Percentiles rank a stretch among this genome's conserved stretches.
Conservation (phyloP, 2,888 invertebrate genomes). For the Lacanobia wlatinum region DNA sequence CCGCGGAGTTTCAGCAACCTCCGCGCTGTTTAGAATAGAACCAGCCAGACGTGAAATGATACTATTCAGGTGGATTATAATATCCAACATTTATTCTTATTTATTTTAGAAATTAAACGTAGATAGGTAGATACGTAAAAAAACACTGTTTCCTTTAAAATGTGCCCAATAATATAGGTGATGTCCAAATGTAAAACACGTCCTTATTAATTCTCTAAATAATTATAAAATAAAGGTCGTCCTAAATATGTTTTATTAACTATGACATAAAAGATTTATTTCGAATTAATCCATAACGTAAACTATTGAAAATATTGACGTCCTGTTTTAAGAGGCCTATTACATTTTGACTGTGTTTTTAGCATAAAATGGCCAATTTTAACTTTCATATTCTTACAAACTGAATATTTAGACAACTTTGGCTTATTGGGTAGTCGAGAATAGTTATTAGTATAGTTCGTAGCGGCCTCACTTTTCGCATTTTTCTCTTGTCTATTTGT, state of each 20-base stretch:
- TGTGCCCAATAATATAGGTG: background rate
- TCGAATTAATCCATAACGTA: too few species aligned
- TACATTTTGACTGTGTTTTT: too few species aligned
- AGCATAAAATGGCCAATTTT: too few species aligned
- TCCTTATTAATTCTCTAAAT: background rate
- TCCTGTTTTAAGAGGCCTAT: too few species aligned
- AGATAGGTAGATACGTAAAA: background rate
- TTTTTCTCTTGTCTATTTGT: too few species aligned
- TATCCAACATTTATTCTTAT: background rate
- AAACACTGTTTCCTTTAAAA: background rate
- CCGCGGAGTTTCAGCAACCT: constrained; percentile 35
- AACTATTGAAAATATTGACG: too few species aligned
- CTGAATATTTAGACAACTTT: too few species aligned
- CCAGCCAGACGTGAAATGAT: constrained; percentile 30
- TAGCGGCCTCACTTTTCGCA: too few species aligned
- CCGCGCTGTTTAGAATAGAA: constrained; percentile 37
- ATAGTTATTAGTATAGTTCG: too few species aligned
- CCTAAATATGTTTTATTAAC: background rate
- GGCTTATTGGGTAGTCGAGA: too few species aligned
- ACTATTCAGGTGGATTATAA: constrained; percentile 22
- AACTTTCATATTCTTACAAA: too few species aligned
- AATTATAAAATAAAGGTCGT: background rate
- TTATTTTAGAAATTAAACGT: too few species aligned
- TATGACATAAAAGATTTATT: background rate
- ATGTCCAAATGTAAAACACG: background rate